Conservation (phyloP, 2,797 vertebrate genomes). For the Phyllotis vaccarum region DNA sequence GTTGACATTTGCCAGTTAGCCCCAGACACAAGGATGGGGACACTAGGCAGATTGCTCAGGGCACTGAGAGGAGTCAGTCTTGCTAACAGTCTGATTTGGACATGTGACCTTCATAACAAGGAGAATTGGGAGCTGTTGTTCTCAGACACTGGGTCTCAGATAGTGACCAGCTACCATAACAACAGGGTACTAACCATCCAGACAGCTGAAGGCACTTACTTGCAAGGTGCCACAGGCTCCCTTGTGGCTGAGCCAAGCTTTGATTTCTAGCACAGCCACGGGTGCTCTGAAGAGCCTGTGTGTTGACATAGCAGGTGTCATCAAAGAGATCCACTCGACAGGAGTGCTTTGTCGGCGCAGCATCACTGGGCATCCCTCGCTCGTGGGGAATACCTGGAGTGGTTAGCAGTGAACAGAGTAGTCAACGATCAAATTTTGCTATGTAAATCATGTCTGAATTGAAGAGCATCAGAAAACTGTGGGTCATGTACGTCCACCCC, state of each 20-base stretch:
- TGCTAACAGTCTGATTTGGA: neutral
- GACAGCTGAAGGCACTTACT: constrained; percentile 80
- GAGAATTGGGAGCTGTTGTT: neutral
- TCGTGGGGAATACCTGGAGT: constrained; percentile 83
- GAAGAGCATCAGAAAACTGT: neutral
- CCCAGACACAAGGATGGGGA: neutral
- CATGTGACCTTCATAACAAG: neutral
- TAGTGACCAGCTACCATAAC: neutral
- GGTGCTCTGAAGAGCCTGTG: constrained; percentile 82
- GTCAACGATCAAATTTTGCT: neutral
- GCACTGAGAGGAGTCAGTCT: neutral
- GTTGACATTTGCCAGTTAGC: too few relatives aligned
- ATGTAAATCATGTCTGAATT: neutral
- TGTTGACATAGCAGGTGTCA: constrained; percentile 90
- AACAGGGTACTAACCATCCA: neutral
- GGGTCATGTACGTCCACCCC: neutral
- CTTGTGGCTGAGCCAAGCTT: constrained; percentile 64
- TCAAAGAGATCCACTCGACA: constrained; percentile 87
- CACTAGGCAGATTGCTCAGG: neutral
- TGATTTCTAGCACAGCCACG: constrained; percentile 64
- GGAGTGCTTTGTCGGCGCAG: constrained; percentile 69
- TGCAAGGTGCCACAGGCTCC: constrained; percentile 74
- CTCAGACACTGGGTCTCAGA: neutral
- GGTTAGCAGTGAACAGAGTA: neutral
- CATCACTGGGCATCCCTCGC: constrained; percentile 79